Evolutionary conservation across 1,140 invertebrate species (phyloP), one percentile per base, ranked within the genome.

Genomic region (Oryzaephilus surinamensis): DNA sequence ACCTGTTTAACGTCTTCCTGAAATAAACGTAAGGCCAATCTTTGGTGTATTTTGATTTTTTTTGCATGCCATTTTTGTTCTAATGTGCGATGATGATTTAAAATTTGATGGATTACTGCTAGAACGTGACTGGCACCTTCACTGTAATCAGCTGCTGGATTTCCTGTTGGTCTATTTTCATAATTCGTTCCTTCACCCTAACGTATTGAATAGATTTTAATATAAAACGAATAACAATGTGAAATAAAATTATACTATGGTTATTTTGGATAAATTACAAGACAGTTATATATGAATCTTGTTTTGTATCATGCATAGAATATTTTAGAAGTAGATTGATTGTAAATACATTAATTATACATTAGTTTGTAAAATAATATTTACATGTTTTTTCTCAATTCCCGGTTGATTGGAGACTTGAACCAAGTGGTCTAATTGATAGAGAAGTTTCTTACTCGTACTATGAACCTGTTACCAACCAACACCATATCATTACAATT

Each of bases 61-160:
- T 92, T 88, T 28, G 83, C 76, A 54, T 94, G 90, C 86, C 93
- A 97, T 31, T 89, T 77, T 47, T 91, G 85, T 65, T 97, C 93
- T 3, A 97, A 65, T 0, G 85, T 79, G 40, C 92, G 66, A 56
- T 97, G 92, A 61, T 97, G 90, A 36, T 88, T 87, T 35, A 97
- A 68, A 49, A 98, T 95, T 71, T 94, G 84, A 62, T 93, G 87
- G 48, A 92, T 97, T 10, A 91, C 85, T 16, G 81, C 82, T 34
- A 91, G 64, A 20, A 91, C 86, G 64, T 91, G 86, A 51, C 82
- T 85, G 23, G 86, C 86, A 10, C 85, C 93, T 52, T 93, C 91
- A 41, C 89, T 92, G 61, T 97, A 98, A 67, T 97, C 94, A 2
- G 90, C 88, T 4, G 91, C 88, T 6, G 91, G 90, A 67, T 94